Evolutionary conservation across 2,113 vertebrate species (phyloP).

Genomic region (Vulpes lagopus): DNA sequence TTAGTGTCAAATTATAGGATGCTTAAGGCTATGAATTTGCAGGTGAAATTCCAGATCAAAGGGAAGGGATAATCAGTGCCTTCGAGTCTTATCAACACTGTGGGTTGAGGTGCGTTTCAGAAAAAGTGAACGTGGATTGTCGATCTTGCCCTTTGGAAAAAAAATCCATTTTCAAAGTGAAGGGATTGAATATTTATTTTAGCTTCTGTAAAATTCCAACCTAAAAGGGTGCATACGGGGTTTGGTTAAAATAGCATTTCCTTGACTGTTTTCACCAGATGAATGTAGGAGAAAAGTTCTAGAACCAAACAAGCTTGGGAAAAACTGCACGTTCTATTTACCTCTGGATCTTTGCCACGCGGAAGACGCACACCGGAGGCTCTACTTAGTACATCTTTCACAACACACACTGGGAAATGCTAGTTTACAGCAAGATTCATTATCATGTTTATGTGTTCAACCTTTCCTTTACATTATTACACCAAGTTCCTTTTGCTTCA

Average conservation of each 20-base stretch:
- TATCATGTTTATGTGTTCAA: not conserved
- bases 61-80: conserved; percentile 1
- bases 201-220: not conserved
- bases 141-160: not conserved
- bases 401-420: not conserved
- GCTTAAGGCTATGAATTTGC: conserved; percentile 28
- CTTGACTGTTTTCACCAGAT: not conserved
- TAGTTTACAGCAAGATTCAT: not conserved
- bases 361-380: fast-evolving
- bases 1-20: conserved; percentile 2
- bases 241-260: conserved; percentile 7
- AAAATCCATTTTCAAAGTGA: conserved; percentile 34
- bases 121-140: conserved; percentile 23
- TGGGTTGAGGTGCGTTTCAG: not conserved
- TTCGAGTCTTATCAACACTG: conserved; percentile 32
- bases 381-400: not conserved
- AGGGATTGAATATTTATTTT: not conserved
- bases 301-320: not conserved
- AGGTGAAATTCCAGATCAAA: conserved; percentile 67
- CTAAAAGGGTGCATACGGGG: not conserved
- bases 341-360: not conserved
- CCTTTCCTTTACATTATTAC: not conserved
- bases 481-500: not conserved
- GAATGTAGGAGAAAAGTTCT: not conserved
- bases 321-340: not conserved